Base-by-base conservation (phyloP, 2,797 vertebrate genomes). In the Rachycentron canadum region DNA sequence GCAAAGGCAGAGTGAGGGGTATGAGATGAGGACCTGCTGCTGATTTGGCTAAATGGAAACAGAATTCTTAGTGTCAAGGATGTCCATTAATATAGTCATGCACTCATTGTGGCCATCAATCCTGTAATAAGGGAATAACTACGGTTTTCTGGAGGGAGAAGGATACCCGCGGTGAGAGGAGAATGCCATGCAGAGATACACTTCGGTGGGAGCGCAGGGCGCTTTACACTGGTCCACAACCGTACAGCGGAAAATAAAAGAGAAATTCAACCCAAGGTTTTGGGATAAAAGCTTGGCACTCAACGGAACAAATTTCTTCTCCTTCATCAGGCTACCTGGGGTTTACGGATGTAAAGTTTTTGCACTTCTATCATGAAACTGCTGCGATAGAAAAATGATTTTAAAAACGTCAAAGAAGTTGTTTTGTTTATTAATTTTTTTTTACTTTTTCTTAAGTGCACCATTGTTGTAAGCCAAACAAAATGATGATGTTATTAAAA, bases 291-390 rank as follows among this genome's bases (percentile, higher is more conserved):
- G 93, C 93, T 93, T 92, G 74, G 90, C 92, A 89, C 92, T 92
- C 91, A 92, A 95, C 85, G 84, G 83, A 91, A 85, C 89, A 90
- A 88, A 94, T 93, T 92, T 93, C 32, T 53, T 94, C 91, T 34
- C 43, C 70, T 96, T 95, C 93, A 95, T 94, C 89, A 92, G 90
- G 95, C 94, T 95, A 96, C 96, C 95, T 96, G 95, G 91, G 94
- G 96, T 96, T 95, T 94, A 85, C 89, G 86, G 86, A 93, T 93
- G 94, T 95, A 91, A 93, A 66, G 93, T 88, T 91, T 89, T 94
- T 94, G 94, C 89, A 95, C 88, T 89, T 93, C 61, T 89, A 88
- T 89, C 75, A 82, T 67, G 34, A 89, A 90, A 76, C 69, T 9
- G 71, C 76, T 30, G 89, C 87, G 84, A 83, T 79, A 19, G 62